phyloP scores from a whole-genome alignment of 2,888 invertebrate species.

The Stenodera caucasica region DNA sequence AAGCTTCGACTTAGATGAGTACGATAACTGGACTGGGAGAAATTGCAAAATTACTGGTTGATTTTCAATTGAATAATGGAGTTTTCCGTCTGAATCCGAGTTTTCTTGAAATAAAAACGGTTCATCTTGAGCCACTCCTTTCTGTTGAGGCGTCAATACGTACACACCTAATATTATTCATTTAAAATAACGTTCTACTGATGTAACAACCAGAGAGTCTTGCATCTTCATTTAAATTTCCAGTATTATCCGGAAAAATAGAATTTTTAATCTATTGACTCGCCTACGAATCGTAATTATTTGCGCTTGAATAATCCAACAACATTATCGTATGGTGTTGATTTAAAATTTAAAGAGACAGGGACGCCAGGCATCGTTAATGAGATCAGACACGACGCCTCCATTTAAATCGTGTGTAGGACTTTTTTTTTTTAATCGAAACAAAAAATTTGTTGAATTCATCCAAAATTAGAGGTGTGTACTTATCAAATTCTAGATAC shows the following conservation, averaged over 20 bases:
- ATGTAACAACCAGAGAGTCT: constrained; percentile 22
- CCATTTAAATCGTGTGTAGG: not conserved
- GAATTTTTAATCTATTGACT: not conserved
- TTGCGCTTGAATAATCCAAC: too few relatives aligned
- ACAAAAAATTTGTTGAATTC: too few relatives aligned
- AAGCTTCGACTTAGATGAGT: too few relatives aligned
- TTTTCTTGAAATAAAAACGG: constrained; percentile 21
- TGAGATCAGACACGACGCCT: not conserved
- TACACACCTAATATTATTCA: constrained; percentile 20
- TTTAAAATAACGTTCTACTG: constrained; percentile 15
- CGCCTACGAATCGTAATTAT: not conserved
- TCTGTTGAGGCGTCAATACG: constrained; percentile 16
- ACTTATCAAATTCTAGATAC: too few relatives aligned
- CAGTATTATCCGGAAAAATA: not conserved
- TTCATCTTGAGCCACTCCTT: constrained; percentile 25
- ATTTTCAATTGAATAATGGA: not conserved
- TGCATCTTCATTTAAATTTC: constrained; percentile 11
- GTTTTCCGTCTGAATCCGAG: not conserved
- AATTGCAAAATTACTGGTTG: too few relatives aligned
- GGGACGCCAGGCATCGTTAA: not conserved
- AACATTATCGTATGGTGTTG: too few relatives aligned
- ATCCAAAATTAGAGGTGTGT: too few relatives aligned
- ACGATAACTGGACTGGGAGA: too few relatives aligned
- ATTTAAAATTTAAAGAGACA: too few relatives aligned
- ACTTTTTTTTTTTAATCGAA: too few relatives aligned